Evolutionary conservation across 2,888 invertebrate genomes (phyloP).

Genomic region (Drosophila kambysellisi): DNA sequence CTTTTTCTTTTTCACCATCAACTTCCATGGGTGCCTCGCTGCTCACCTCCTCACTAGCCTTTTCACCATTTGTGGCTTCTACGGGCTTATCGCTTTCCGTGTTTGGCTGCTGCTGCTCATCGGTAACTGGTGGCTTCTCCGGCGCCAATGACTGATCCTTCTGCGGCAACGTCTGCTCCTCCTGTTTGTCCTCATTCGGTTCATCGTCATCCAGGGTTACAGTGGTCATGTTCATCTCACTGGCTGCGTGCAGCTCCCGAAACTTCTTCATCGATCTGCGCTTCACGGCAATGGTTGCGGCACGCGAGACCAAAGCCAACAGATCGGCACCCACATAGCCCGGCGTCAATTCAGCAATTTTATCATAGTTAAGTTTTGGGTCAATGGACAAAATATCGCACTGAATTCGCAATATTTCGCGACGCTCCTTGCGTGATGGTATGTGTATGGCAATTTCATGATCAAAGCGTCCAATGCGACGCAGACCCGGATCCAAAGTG

Average conservation of each 20-base stretch:
- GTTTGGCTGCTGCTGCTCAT: neutral
- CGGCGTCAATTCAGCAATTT: constrained; percentile 94
- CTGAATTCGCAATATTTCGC: constrained; percentile 91
- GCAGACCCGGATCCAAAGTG: constrained; percentile 95
- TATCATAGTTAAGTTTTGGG: constrained; percentile 89
- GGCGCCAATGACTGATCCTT: neutral
- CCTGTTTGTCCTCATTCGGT: constrained; percentile 50
- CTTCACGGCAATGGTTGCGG: constrained; percentile 94
- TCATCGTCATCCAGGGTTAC: constrained; percentile 83
- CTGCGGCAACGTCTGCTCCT: neutral
- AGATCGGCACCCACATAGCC: constrained; percentile 99
- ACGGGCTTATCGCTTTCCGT: neutral
- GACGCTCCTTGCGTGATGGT: constrained; percentile 93
- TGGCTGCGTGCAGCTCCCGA: constrained; percentile 78
- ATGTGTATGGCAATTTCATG: constrained; percentile 97
- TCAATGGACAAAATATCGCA: constrained; percentile 90
- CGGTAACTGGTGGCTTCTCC: constrained; percentile 21
- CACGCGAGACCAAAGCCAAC: constrained; percentile 93
- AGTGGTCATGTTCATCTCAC: constrained; percentile 82
- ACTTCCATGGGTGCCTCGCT: constrained; percentile 61
- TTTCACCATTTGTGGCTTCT: constrained; percentile 41
- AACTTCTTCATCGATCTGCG: constrained; percentile 85
- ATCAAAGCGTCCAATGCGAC: constrained; percentile 97
- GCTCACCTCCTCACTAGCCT: neutral
- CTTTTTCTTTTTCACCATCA: constrained; percentile 84